Percentiles rank a stretch among this genome's conserved stretches.
Conservation (phyloP, 2,113 vertebrate genomes). For the Motacilla tschutschensis region DNA sequence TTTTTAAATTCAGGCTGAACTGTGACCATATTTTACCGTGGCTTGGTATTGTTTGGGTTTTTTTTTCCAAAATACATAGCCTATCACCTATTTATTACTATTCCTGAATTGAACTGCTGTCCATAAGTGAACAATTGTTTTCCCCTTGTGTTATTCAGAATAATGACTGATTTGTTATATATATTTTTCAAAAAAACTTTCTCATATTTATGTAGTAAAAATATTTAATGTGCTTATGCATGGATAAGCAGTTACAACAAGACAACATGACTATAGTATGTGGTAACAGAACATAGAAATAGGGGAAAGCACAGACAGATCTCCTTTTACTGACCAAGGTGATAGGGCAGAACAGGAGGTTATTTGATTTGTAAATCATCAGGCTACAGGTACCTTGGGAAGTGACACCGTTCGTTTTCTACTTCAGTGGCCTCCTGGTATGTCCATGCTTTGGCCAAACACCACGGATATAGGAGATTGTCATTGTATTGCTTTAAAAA, state of each 20-base stretch:
- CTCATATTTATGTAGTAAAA: background rate
- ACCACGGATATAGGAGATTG: background rate
- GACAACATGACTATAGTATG: background rate
- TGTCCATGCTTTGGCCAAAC: background rate
- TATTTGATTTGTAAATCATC: background rate
- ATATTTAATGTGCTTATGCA: background rate
- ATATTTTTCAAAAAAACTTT: background rate
- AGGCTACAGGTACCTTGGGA: background rate
- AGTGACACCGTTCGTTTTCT: background rate
- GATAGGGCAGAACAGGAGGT: background rate
- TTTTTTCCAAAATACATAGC: background rate
- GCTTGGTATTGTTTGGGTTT: background rate
- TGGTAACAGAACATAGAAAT: background rate
- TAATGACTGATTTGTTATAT: background rate
- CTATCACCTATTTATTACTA: background rate
- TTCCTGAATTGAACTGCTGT: background rate
- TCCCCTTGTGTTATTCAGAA: background rate
- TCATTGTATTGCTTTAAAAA: background rate
- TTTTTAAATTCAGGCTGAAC: background rate
- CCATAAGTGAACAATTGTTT: background rate
- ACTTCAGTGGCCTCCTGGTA: background rate
- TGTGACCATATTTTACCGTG: background rate
- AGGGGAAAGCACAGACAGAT: background rate
- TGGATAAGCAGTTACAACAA: background rate
- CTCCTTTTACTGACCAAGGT: background rate